phyloP scores from a whole-genome alignment of 2,797 vertebrate genomes.

The Lophius americanus region DNA sequence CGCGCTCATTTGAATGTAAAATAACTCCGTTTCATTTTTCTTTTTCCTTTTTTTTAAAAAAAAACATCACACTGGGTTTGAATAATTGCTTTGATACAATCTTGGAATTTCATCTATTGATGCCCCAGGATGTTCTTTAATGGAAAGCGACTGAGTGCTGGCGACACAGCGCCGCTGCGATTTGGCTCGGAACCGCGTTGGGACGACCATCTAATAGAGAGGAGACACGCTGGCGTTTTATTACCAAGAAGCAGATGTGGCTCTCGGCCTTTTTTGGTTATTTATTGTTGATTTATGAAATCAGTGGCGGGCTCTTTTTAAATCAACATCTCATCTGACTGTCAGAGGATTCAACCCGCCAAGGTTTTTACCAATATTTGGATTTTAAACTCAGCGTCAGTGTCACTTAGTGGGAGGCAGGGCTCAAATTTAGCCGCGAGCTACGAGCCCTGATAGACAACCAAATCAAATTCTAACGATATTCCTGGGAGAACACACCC shows the following conservation, averaged over 20 bases:
- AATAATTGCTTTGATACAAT: constrained; percentile 76
- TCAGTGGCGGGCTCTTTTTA: background rate
- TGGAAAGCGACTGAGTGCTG: constrained; percentile 37
- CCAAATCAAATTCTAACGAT: no score
- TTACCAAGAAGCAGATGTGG: constrained; percentile 17
- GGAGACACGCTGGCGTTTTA: background rate
- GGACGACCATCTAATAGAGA: constrained; percentile 21
- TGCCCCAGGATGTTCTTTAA: constrained; percentile 51
- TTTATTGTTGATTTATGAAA: constrained; percentile 16
- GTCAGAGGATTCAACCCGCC: no score
- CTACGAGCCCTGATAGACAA: no score
- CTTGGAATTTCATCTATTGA: constrained; percentile 60
- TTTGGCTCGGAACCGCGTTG: constrained; percentile 19
- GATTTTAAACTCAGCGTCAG: no score
- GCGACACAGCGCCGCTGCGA: constrained; percentile 31
- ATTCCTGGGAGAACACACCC: no score
- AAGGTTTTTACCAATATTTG: no score
- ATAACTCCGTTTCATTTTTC: constrained; percentile 45
- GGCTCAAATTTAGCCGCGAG: no score
- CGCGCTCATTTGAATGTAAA: constrained; percentile 58
- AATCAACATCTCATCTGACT: no score
- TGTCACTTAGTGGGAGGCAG: no score
- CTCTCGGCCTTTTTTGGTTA: background rate
- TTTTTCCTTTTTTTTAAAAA: background rate
- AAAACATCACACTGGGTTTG: constrained; percentile 42